Base-by-base conservation (phyloP, 2,113 vertebrate species). In the Zosterops borbonicus region DNA sequence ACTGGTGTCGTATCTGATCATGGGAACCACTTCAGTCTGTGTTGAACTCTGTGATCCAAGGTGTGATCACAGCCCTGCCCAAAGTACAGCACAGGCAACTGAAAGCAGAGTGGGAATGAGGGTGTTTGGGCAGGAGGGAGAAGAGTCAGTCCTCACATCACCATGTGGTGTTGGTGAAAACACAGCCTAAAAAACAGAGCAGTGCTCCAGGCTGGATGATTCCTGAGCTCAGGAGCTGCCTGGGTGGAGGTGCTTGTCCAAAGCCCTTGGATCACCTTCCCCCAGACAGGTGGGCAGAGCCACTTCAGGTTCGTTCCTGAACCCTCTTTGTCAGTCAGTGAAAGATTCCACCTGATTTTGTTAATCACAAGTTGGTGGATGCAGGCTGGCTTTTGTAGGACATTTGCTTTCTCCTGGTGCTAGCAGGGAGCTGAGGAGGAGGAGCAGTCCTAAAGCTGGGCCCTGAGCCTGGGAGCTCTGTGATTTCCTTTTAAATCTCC, bases 1-100 rank as follows among this genome's bases (percentile, higher is more conserved):
- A 92, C 94, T 83, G 81, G 68, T 92, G 89, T 35, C 35, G 69
- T 91, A 92, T 87, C 28, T 3, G 5, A 74, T 91, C 76, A 83
- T 42, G 83, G 87, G 93, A 95, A 94, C 60, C 35, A 22, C 58
- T 19, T 87, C 55, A 12, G 76, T 15, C 80, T 58, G 82, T n/a
- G 91, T 28, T 60, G 5, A 90, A 44, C 75, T 46, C 67, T 52
- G 83, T 2, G 33, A 85, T 79, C 62, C 67, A 35, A 63, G 75
- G 18, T 2, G 2, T 35, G 60, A 55, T 35, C 46, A 5, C 2
- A 27, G 64, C 92, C 86, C 90, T 80, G 90, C 70, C 60, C 8
- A 0, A 50, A 71, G 53, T 2, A 1, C 1, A 4, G 46, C 83
- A 10, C 2, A 0, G 59, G 50, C 22, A 12, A 55, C 60, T 41